A percentile compares a stretch with the other conserved stretches of the same genome.
Evolutionary conservation across 2,888 invertebrate species (phyloP).

Genomic region (Mythimna lalbum): DNA sequence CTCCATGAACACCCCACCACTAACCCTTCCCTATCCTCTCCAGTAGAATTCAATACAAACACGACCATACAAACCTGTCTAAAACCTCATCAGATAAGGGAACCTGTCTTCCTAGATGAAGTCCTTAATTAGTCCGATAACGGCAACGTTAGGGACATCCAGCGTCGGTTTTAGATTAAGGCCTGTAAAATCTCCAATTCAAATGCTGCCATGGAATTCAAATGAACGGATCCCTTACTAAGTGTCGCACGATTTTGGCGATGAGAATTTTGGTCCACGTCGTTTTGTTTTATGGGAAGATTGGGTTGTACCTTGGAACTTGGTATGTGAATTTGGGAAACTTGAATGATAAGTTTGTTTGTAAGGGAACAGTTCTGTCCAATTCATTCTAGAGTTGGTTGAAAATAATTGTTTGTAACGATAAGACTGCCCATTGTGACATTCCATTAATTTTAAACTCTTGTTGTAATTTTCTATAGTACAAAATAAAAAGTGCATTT

Average conservation of each 20-base stretch:
- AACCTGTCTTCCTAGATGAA: constrained; percentile 61
- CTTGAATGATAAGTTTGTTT: background rate
- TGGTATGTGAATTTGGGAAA: background rate
- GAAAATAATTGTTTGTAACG: too few relatives aligned
- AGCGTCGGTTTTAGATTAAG: constrained; percentile 85
- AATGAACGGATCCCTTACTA: constrained; percentile 78
- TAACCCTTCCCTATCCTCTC: too few relatives aligned
- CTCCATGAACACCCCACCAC: too few relatives aligned
- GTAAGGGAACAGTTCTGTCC: too few relatives aligned
- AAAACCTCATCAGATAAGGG: constrained; percentile 8
- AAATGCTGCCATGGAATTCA: constrained; percentile 84
- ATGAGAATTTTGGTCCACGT: constrained; percentile 10
- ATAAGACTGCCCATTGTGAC: too few relatives aligned
- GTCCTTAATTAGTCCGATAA: constrained; percentile 83
- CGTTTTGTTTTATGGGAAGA: constrained; percentile 15
- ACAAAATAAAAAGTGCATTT: too few relatives aligned
- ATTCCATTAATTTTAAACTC: too few relatives aligned
- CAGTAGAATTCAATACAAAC: background rate
- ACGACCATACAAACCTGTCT: background rate
- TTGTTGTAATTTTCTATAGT: too few relatives aligned
- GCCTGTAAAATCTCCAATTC: constrained; percentile 88
- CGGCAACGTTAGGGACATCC: constrained; percentile 76
- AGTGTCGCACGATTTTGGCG: constrained; percentile 16
- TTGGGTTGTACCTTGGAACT: background rate
- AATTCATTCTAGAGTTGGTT: too few relatives aligned